Evolutionary conservation across 2,113 vertebrate genomes (phyloP).

Genomic region (Actenoides lindsayi): DNA sequence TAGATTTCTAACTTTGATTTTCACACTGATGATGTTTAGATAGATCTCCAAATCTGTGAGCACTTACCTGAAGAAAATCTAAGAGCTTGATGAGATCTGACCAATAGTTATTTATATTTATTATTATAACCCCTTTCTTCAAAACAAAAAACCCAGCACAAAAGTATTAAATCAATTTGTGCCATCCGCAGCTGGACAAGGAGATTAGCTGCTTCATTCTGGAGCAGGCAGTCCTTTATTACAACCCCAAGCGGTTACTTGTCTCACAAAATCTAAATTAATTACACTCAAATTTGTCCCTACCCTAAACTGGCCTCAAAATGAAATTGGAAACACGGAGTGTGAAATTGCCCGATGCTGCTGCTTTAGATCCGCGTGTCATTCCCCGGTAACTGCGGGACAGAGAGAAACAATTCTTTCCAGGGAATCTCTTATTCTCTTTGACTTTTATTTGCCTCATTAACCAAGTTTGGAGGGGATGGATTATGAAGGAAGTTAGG

Average conservation of each 20-base stretch:
- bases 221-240: conserved; percentile 55
- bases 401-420: conserved; percentile 38
- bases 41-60: background rate
- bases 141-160: background rate
- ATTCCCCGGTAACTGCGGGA: conserved; percentile 8
- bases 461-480: conserved; percentile 23
- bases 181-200: background rate
- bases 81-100: background rate
- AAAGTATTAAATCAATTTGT: conserved; percentile 58
- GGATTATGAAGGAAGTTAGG: conserved; percentile 19
- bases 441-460: conserved; percentile 42
- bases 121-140: background rate
- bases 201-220: conserved; percentile 54
- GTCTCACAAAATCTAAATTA: conserved; percentile 66
- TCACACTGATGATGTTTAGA: background rate
- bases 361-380: background rate
- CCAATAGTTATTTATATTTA: conserved; percentile 15
- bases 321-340: conserved; percentile 37
- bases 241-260: conserved; percentile 58
- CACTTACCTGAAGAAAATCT: background rate
- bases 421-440: conserved; percentile 32
- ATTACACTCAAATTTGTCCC: conserved; percentile 66
- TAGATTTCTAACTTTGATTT: background rate
- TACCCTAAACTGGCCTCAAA: conserved; percentile 60
- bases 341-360: conserved; percentile 58